Base-by-base conservation (phyloP, 1,140 invertebrate genomes). In the Trypoxylus dichotomus region DNA sequence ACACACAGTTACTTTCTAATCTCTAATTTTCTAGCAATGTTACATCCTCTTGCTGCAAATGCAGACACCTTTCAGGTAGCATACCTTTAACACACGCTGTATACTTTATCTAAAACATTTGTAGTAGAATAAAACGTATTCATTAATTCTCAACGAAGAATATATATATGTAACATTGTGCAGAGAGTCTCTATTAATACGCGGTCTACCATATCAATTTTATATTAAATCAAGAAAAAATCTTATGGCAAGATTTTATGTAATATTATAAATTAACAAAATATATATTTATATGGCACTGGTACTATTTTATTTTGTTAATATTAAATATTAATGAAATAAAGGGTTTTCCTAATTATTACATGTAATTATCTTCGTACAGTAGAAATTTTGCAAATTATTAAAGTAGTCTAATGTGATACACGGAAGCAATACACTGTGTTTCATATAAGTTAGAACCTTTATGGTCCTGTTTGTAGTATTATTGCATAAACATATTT, bases 191-290 rank as follows among this genome's bases (percentile, higher is more conserved):
- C 72, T 77, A 75, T 32, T 76, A 75, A 80, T 76, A 74, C 60
- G 63, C 76, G 60, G 76, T 75, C 41, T 75, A 63, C 58, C 74
- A 75, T 78, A 74, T 74, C 75, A 19, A 54, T 54, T 54, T 54
- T 54, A 54, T 15, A 54, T 54, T 54, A 54, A 54, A n/a, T 15
- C 6, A 54, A 68, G 27, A 29, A 68, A 27, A 68, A 68, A 68
- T 68, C 76, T 77, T 79, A 79, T 80, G 79, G 79, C 79, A 80
- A 80, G 79, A 80, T 78, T 78, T 43, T 79, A 73, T 47, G 68
- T 76, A 63, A 72, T 79, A 75, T 47, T 74, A 74, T 75, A 74
- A 77, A 77, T 68, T 68, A 68, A 75, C 74, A 74, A 73, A 80
- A 78, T 74, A 75, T 76, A 76, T 76, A 80, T 24, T 15, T 15